Conservation (phyloP, 2,888 invertebrate genomes). For the Willowsia nigromaculata region DNA sequence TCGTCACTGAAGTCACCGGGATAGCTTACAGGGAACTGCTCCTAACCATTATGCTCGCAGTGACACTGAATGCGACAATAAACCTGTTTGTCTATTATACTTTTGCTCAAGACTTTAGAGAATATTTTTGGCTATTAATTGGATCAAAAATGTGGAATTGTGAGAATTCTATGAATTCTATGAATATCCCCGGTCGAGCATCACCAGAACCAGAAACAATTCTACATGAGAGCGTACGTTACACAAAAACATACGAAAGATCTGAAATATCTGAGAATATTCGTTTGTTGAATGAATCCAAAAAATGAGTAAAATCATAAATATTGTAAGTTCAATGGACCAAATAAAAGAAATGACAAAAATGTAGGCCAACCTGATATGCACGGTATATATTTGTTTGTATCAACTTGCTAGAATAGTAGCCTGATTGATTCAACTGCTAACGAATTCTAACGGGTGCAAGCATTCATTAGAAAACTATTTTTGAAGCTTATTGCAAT, state of each 20-base stretch:
- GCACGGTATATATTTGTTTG: no score
- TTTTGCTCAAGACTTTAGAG: slow-evolving; percentile 15
- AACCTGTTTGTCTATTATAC: slow-evolving; percentile 56
- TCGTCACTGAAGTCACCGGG: background rate
- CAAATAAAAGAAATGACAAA: no score
- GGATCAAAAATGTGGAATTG: background rate
- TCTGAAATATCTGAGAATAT: background rate
- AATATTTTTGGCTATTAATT: slow-evolving; percentile 12
- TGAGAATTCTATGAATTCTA: background rate
- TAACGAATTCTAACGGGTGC: no score
- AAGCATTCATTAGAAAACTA: no score
- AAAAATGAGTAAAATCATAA: background rate
- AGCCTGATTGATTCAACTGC: no score
- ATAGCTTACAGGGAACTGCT: slow-evolving; percentile 13
- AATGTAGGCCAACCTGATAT: no score
- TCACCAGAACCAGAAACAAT: background rate
- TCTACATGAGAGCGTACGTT: background rate
- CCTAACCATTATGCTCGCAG: background rate
- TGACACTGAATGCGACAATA: slow-evolving; percentile 22
- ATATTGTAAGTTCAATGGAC: no score
- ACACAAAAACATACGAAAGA: background rate
- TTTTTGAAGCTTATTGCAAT: no score
- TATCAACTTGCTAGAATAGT: no score
- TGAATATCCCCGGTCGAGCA: background rate
- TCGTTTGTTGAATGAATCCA: background rate